Evolutionary conservation across 2,888 invertebrate species (phyloP), one percentile per base, ranked within the genome.

Genomic region (Stenchaetothrips biformis): DNA sequence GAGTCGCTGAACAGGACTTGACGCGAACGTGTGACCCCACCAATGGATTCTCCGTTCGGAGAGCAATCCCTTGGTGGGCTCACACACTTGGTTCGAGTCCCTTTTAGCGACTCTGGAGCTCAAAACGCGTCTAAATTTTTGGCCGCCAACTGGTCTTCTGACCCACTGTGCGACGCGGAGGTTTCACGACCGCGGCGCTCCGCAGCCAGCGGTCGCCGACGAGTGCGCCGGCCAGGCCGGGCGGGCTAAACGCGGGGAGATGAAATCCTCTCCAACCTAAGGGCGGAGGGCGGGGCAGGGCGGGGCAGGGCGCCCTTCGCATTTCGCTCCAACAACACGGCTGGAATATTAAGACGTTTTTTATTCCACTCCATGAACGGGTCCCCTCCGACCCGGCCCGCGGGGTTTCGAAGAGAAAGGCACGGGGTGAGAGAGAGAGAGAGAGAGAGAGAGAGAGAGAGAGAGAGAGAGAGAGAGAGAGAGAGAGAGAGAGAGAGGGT

Each of bases 191-290:
- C 37, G 37, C 37, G 37, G 37, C 37, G 2, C 37, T 37, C 37
- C 37, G 37, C 37, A 37, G 37, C 37, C 37, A 37, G 37, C 37
- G 2, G 37, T 2, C 25, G 67, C 67, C 67, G 8, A 74, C 25
- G 25, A 53, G 37, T 25, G 25, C 1, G 25, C 67, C 11, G 53
- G 67, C 67, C 21, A 8, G 67, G n/a, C 67, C 67, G 25, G 21
- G 25, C 25, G 25, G 67, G 67, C 67, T 7, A 53, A 74, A 74
- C 59, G 21, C 67, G 67, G 67, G 67, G 25, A 74, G 67, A 74
- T 74, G 67, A 74, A 74, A 74, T 74, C 67, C 67, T 74, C 67
- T 74, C 59, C 59, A 59, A 59, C 59, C 59, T 59, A 16, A 18
- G 16, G 59, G 59, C 18, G 59, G 16, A 6, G 13, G 59, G 13